Conservation (phyloP, 2,113 vertebrate species). For the Sturnira hondurensis region DNA sequence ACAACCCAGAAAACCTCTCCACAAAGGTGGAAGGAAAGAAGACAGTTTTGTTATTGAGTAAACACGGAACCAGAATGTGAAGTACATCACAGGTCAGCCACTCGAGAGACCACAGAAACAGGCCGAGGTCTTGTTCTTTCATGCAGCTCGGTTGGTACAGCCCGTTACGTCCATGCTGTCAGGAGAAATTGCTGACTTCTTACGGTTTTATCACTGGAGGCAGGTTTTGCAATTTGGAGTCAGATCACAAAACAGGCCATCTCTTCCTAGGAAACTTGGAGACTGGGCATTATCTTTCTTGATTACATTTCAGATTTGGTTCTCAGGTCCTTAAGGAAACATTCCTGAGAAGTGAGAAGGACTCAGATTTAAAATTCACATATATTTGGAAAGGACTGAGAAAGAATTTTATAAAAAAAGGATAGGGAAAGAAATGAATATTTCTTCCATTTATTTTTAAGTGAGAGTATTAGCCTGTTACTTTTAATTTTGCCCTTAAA, state of each 20-base stretch:
- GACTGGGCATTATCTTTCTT: not conserved
- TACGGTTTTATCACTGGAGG: not conserved
- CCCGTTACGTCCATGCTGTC: not conserved
- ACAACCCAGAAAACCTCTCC: not conserved
- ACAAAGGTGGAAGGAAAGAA: not conserved
- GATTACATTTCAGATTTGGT: not conserved
- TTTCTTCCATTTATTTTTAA: not conserved
- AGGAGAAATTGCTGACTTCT: not conserved
- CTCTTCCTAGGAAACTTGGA: not conserved
- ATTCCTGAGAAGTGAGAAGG: not conserved
- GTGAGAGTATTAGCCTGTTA: not conserved
- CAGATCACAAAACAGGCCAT: not conserved
- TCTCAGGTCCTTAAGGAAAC: not conserved
- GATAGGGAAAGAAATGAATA: not conserved
- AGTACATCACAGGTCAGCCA: too few species aligned
- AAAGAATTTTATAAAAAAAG: not conserved
- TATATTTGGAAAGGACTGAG: not conserved
- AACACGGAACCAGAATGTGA: not conserved
- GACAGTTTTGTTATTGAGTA: not conserved
- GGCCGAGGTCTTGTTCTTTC: not conserved
- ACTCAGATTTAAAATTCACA: not conserved
- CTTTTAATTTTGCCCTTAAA: not conserved
- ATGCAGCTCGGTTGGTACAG: not conserved
- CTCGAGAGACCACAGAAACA: not conserved
- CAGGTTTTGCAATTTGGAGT: not conserved